phyloP scores from a whole-genome alignment of 2,888 invertebrate genomes.

The Chymomyza procnemis region DNA sequence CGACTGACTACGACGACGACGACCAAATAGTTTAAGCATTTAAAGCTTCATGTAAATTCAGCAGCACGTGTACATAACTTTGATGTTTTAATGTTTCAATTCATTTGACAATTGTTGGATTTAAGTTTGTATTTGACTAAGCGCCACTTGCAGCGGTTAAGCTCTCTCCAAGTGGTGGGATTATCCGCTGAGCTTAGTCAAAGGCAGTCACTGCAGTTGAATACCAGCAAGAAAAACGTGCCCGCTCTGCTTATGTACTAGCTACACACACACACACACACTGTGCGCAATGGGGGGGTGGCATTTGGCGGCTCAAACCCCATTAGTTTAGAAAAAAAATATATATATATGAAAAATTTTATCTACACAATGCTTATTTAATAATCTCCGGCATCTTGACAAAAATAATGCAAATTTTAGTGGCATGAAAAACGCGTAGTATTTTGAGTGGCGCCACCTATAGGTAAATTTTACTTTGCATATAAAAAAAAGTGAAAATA shows the following conservation, averaged over 20 bases:
- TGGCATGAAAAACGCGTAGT: too few species aligned
- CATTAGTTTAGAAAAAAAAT: too few species aligned
- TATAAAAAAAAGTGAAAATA: too few species aligned
- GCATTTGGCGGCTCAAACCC: too few species aligned
- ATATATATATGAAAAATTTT: too few species aligned
- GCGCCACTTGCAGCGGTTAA: slow-evolving; percentile 28
- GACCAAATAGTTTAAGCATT: not conserved
- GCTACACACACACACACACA: not conserved
- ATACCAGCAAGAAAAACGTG: not conserved
- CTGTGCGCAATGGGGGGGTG: too few species aligned
- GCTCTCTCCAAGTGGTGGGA: slow-evolving; percentile 8
- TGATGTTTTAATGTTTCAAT: not conserved
- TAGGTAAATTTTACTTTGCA: too few species aligned
- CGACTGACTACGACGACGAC: not conserved
- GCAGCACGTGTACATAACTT: not conserved
- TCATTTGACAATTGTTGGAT: not conserved
- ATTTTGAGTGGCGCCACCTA: too few species aligned
- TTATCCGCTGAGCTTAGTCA: slow-evolving; percentile 24
- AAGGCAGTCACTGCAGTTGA: not conserved
- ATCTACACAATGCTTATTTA: too few species aligned
- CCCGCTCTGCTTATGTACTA: not conserved
- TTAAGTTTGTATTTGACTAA: not conserved
- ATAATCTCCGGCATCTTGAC: too few species aligned
- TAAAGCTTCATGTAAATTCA: not conserved
- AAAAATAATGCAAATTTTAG: too few species aligned